Base-by-base conservation (phyloP, 2,888 invertebrate genomes). In the Heteromurus nitidus region DNA sequence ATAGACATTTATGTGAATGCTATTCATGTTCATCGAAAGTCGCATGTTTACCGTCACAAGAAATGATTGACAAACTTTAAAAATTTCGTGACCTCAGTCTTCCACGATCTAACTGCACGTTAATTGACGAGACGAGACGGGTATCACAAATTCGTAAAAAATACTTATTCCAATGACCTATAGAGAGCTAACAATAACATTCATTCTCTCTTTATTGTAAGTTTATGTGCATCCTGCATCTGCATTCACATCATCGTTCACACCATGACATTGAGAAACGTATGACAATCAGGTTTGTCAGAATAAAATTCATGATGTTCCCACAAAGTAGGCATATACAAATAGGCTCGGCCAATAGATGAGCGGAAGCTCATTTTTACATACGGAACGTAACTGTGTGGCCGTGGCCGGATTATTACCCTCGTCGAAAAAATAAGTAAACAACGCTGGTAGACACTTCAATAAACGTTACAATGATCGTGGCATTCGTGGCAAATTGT, bases 31-130 rank as follows among this genome's bases (percentile, higher is more conserved):
- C n/a, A n/a, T n/a, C n/a, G n/a, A n/a, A n/a, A n/a, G n/a, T n/a
- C n/a, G n/a, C n/a, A n/a, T n/a, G n/a, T n/a, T n/a, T n/a, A n/a
- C n/a, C n/a, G n/a, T n/a, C n/a, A n/a, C n/a, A n/a, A n/a, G n/a
- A n/a, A n/a, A 13, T 47, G 47, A 47, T 16, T 47, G 47, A 16
- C 47, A 47, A n/a, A n/a, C n/a, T 16, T 3, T 36, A 47, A 47
- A 47, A 47, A 47, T n/a, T 47, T 47, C 47, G 47, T 47, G 47
- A 47, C 47, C 47, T 47, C 47, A 47, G 47, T 16, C 47, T 47
- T 47, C 47, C 47, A 11, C n/a, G n/a, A n/a, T n/a, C n/a, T n/a
- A n/a, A 47, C 47, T 47, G 47, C n/a, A 47, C n/a, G 47, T 16
- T n/a, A 47, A 47, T 47, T 47, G n/a, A n/a, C n/a, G n/a, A 47